Conservation (phyloP, 2,113 vertebrate genomes). For the Ariopsis seemanni region DNA sequence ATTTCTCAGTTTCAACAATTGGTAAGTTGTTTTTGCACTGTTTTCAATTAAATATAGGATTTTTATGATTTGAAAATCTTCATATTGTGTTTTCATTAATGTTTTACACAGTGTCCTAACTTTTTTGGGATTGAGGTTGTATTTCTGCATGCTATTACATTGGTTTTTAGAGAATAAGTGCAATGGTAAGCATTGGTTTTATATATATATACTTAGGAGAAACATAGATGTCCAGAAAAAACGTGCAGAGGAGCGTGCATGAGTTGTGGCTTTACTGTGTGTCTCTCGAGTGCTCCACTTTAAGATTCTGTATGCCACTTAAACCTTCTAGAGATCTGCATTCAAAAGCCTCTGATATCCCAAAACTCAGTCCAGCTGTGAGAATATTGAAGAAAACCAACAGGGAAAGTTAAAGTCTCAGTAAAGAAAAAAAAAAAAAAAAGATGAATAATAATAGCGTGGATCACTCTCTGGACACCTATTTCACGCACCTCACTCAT, state of each 20-base stretch:
- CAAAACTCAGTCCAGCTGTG: constrained; percentile 73
- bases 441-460: neutral
- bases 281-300: constrained; percentile 70
- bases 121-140: too few species aligned
- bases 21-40: too few species aligned
- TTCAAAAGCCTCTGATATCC: constrained; percentile 73
- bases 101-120: too few species aligned
- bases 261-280: constrained; percentile 65
- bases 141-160: too few species aligned
- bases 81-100: too few species aligned
- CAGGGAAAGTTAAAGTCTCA: neutral
- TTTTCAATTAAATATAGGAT: too few species aligned
- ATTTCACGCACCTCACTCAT: neutral
- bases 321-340: constrained; percentile 75
- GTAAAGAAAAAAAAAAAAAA: neutral
- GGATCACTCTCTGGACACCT: neutral
- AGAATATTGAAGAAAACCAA: constrained; percentile 56
- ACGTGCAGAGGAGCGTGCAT: neutral
- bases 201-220: too few species aligned
- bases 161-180: too few species aligned
- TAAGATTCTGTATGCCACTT: constrained; percentile 76
- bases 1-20: too few species aligned
- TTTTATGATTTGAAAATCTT: too few species aligned
- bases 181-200: too few species aligned
- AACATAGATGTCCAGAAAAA: too few species aligned